Conservation (phyloP, 2,113 vertebrate species). For the Aegypius monachus region DNA sequence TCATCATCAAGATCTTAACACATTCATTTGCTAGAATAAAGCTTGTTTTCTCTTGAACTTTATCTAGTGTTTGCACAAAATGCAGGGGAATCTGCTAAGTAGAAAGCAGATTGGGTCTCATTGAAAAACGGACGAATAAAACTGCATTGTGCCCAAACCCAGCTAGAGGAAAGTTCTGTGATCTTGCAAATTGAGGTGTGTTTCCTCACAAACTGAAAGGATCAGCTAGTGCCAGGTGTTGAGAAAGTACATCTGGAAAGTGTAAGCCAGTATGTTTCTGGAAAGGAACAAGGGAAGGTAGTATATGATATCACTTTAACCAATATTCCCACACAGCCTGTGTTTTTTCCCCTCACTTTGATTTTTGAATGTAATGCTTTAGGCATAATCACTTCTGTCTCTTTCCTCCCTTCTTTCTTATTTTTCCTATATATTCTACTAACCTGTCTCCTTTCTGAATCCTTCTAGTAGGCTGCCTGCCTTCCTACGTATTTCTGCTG, state of each 20-base stretch:
- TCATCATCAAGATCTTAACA: not conserved
- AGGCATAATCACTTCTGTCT: not conserved
- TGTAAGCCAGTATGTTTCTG: not conserved
- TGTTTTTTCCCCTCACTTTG: not conserved
- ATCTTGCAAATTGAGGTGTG: not conserved
- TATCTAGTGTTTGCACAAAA: not conserved
- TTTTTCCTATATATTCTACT: not conserved
- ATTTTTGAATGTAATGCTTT: not conserved
- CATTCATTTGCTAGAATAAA: not conserved
- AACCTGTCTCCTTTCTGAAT: not conserved
- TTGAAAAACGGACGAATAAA: not conserved
- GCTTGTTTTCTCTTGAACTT: not conserved
- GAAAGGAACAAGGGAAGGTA: not conserved
- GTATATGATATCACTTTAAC: not conserved
- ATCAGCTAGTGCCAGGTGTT: not conserved
- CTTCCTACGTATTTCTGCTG: not conserved
- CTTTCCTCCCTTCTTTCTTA: not conserved
- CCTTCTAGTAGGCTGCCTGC: not conserved
- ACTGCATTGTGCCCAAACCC: not conserved
- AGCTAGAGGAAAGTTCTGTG: not conserved
- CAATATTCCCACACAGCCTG: not conserved
- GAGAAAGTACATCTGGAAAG: not conserved
- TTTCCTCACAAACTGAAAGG: not conserved
- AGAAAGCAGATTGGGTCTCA: not conserved
- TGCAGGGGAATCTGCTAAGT: not conserved